Percentiles rank a stretch among this genome's conserved stretches.
These are phyloP conservation scores for Diogma glabrata DNA, from an alignment of 2,888 invertebrate species.

Conservation along the genomic window DNA sequence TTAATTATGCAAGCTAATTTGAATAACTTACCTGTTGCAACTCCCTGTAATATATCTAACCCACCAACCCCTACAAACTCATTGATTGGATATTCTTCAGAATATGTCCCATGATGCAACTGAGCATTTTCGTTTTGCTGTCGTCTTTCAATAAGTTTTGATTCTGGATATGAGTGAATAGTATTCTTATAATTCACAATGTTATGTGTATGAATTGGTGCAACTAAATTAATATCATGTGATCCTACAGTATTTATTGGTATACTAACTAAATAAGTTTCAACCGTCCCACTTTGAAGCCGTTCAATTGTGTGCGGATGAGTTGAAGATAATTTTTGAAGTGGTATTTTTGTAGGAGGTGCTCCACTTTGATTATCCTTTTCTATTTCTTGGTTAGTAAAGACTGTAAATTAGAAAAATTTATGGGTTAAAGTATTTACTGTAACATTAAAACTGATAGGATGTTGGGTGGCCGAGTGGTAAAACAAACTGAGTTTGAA, in stretches of 20 bases:
- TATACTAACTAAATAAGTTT: conserved; percentile 15
- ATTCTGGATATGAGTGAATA: no score
- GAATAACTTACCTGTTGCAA: conserved; percentile 29
- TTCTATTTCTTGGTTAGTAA: conserved; percentile 34
- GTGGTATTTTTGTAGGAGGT: conserved; percentile 22
- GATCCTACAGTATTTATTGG: conserved; percentile 2
- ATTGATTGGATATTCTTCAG: conserved; percentile 18
- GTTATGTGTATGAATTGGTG: conserved; percentile 1
- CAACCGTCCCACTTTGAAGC: conserved; percentile 10
- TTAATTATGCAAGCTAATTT: neutral
- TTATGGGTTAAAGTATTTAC: no score
- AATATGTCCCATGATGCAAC: conserved; percentile 6
- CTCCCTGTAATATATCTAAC: conserved; percentile 35
- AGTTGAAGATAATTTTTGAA: conserved; percentile 32
- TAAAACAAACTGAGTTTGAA: no score
- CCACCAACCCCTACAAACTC: conserved; percentile 34
- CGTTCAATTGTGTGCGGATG: conserved; percentile 3
- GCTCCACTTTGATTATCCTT: conserved; percentile 32
- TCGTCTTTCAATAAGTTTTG: neutral
- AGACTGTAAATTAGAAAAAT: conserved; percentile 30
- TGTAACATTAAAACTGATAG: no score
- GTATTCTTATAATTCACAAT: neutral
- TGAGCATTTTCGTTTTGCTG: conserved; percentile 6
- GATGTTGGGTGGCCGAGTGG: no score
- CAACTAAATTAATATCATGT: neutral